Evolutionary conservation across 2,797 vertebrate species (phyloP), one percentile per base, ranked within the genome.

Genomic region (Amphiprion clarkii): DNA sequence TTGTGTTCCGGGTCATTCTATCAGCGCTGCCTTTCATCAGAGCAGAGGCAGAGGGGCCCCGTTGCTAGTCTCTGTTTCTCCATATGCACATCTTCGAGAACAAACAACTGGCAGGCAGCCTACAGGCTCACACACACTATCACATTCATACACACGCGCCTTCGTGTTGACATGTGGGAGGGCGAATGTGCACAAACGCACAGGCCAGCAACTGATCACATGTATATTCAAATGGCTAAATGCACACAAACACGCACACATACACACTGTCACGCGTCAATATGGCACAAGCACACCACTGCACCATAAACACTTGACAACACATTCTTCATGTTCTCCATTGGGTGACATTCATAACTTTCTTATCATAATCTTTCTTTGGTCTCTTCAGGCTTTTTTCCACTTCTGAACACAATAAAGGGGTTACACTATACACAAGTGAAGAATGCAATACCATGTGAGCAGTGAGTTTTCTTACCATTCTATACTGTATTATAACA

Each of bases 71-170:
- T 94, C 94, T 90, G 91, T 95, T 88, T 78, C 87, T 87, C 74
- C 84, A 93, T 94, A 94, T 90, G 84, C 83, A 79, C 93, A 94
- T 95, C 96, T 95, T 95, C 89, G 89, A 90, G 91, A 94, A 93
- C 92, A 96, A 96, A 95, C 95, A 95, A 96, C 89, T 93, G 93
- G 83, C 87, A 81, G 88, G 84, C 82, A 71, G 84, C 86, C 92
- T 82, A 83, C 78, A 74, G 87, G 87, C 90, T 81, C 82, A 65
- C 81, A 52, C 83, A 81, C 85, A 67, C 77, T 78, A 82, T 85
- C 85, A 60, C 83, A 77, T 44, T 68, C 90, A 84, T 3, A 79
- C 89, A 88, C 82, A 40, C 71, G 13, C 54, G 17, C 67, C 72
- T 65, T 69, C 84, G 66, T 59, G 73, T 67, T 68, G 74, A 82